Conservation (phyloP, 1,140 invertebrate genomes). For the Goniozus legneri region DNA sequence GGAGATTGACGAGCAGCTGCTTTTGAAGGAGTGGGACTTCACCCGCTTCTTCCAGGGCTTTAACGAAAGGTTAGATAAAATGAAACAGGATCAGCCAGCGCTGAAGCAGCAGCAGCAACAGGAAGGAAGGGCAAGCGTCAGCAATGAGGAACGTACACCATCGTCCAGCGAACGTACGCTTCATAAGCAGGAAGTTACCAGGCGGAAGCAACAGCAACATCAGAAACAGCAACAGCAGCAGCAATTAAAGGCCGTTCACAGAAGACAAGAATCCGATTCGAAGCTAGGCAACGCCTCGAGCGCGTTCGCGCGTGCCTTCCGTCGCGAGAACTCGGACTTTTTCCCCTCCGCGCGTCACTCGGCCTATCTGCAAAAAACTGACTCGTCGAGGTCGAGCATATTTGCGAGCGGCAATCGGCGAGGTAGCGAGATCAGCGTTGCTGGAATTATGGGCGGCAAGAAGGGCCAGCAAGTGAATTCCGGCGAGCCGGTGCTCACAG, state of each 20-base stretch:
- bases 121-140: conserved; percentile 21
- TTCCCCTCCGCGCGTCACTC: conserved; percentile 75
- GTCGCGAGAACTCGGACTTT: conserved; percentile 77
- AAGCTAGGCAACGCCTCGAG: conserved; percentile 58
- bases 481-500: conserved; percentile 69
- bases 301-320: conserved; percentile 71
- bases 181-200: conserved; percentile 31
- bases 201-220: conserved; percentile 40
- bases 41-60: conserved; percentile 73
- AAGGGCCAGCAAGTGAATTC: conserved; percentile 43
- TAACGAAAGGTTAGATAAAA: conserved; percentile 49
- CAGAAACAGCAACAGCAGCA: conserved; percentile 44
- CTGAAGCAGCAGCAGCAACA: conserved; percentile 23
- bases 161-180: conserved; percentile 37
- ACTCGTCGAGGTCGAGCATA: conserved; percentile 55
- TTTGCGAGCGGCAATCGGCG: conserved; percentile 64
- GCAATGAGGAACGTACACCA: conserved; percentile 25
- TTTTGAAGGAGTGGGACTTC: conserved; percentile 80
- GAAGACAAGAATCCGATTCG: conserved; percentile 64
- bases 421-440: conserved; percentile 56
- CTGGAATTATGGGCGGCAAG: conserved; percentile 43
- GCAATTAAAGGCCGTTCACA: conserved; percentile 46
- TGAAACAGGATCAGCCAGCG: conserved; percentile 44
- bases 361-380: conserved; percentile 61
- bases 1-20: conserved; percentile 67